Evolutionary conservation across 37 sponge, comb jelly and placozoan species (phyloP).

Genomic region (Chondrosia reniformis): DNA sequence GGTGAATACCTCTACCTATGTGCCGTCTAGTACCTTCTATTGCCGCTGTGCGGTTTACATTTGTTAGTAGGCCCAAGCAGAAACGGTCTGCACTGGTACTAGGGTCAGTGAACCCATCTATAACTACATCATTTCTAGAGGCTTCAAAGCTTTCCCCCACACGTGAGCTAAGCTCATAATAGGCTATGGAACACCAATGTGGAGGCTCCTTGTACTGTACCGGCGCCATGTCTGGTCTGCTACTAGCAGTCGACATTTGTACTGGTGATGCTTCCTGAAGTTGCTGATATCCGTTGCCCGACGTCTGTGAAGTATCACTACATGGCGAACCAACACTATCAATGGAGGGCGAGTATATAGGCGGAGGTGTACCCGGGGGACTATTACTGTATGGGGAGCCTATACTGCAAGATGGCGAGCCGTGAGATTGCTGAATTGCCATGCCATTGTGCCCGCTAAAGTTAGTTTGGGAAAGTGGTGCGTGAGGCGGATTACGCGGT

Average conservation of each 20-base stretch:
- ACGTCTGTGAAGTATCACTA: not conserved
- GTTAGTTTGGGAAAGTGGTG: not conserved
- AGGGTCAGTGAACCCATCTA: constrained; percentile 54
- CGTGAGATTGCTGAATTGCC: not conserved
- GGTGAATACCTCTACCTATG: constrained; percentile 46
- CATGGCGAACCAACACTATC: constrained; percentile 17
- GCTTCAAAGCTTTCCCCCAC: constrained; percentile 36
- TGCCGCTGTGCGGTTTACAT: constrained; percentile 38
- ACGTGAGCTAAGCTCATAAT: constrained; percentile 36
- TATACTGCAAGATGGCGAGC: not conserved
- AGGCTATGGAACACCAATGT: constrained; percentile 51
- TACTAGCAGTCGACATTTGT: not conserved
- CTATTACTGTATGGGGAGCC: not conserved
- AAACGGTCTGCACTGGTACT: constrained; percentile 39
- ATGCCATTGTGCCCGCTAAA: not conserved
- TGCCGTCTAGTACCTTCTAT: constrained; percentile 39
- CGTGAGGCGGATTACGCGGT: not conserved
- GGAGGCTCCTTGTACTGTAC: constrained; percentile 21
- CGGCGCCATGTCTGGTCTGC: not conserved
- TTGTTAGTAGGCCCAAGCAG: constrained; percentile 36
- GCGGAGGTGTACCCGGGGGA: not conserved
- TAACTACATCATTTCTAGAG: constrained; percentile 13
- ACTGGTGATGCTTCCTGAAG: not conserved
- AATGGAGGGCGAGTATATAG: constrained; percentile 2
- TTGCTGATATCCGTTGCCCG: not conserved